A percentile compares a stretch with the other conserved stretches of the same genome.
Conservation (phyloP, 2,113 vertebrate species). For the Trinectes maculatus region DNA sequence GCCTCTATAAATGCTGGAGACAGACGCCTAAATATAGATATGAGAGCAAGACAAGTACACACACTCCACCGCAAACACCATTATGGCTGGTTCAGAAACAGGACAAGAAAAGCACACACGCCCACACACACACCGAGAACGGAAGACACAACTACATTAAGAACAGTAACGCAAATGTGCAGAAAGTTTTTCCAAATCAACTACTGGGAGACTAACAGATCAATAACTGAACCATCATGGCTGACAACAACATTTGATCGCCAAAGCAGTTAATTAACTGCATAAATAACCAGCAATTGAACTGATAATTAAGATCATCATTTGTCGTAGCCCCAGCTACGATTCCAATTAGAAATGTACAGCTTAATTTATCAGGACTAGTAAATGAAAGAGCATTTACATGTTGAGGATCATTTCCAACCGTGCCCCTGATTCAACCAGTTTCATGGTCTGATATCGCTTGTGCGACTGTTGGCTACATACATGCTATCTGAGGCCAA, state of each 20-base stretch:
- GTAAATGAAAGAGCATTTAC: not conserved
- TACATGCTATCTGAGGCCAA: too few relatives aligned
- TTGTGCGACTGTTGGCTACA: not conserved
- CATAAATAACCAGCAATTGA: not conserved
- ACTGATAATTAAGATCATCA: not conserved
- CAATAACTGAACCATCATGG: not conserved
- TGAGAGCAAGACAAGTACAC: conserved; percentile 34
- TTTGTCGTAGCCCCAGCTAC: not conserved
- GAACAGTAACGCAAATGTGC: not conserved
- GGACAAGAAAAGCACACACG: conserved; percentile 10
- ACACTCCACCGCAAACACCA: conserved; percentile 51
- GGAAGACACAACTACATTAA: not conserved
- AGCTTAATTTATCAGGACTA: not conserved
- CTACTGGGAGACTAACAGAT: too few relatives aligned
- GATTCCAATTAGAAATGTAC: not conserved
- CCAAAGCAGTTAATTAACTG: not conserved
- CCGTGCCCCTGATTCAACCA: not conserved
- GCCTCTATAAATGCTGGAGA: conserved; percentile 31
- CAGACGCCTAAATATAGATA: conserved; percentile 39
- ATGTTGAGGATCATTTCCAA: not conserved
- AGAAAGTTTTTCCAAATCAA: not conserved
- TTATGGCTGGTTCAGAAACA: conserved; percentile 33
- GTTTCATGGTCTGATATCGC: not conserved
- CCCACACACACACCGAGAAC: not conserved
- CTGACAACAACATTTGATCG: not conserved